Conservation (phyloP, 2,113 vertebrate species). For the Syngnathus floridae region DNA sequence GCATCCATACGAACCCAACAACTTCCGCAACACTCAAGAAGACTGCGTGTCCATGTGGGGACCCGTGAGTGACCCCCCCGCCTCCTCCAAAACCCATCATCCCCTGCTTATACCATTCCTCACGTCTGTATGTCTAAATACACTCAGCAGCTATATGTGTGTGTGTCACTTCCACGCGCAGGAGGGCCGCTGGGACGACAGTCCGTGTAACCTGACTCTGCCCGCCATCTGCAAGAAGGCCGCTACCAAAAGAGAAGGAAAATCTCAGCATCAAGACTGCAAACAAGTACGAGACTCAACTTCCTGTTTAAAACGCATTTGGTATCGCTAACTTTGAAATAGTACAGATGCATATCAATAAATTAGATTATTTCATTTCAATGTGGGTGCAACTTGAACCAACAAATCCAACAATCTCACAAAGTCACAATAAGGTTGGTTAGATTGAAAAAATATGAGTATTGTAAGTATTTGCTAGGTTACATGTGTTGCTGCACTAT, state of each 20-base stretch:
- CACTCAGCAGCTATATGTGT: conserved; percentile 45
- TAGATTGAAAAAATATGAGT: no score
- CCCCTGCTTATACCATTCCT: no score
- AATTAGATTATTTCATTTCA: background rate
- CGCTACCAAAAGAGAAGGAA: conserved; percentile 76
- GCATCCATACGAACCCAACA: conserved; percentile 97
- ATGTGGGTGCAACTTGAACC: no score
- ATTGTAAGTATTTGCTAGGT: no score
- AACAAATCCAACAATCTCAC: no score
- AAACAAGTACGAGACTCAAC: conserved; percentile 69
- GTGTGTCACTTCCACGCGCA: conserved; percentile 53
- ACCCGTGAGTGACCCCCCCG: conserved; percentile 72
- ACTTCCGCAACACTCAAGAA: conserved; percentile 88
- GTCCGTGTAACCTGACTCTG: conserved; percentile 89
- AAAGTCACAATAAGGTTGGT: no score
- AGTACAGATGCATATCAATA: background rate
- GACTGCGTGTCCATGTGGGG: conserved; percentile 97
- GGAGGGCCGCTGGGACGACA: conserved; percentile 96
- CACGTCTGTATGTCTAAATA: conserved; percentile 21
- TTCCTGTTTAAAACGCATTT: background rate
- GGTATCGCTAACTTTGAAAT: background rate
- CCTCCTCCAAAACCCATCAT: no score
- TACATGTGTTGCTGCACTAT: no score
- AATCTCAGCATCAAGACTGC: conserved; percentile 82
- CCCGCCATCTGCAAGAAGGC: conserved; percentile 93